Conservation (phyloP, 1,140 invertebrate genomes). For the Euura saliciscinereae region DNA sequence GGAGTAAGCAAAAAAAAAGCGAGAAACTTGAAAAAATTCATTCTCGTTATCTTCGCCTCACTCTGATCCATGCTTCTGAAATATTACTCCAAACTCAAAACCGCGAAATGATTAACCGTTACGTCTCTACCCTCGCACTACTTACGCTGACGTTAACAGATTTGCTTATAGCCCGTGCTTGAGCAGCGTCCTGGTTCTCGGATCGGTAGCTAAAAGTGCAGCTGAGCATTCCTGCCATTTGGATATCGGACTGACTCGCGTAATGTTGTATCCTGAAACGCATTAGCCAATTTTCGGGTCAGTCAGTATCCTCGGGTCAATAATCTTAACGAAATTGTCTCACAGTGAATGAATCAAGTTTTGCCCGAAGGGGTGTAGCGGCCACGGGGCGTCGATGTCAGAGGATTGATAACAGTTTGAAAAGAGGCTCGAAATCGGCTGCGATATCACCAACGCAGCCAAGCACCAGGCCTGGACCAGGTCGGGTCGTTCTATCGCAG, state of each 20-base stretch:
- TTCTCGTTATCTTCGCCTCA: too few species aligned
- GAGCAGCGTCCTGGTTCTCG: slow-evolving; percentile 46
- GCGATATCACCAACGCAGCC: slow-evolving; percentile 72
- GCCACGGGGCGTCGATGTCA: slow-evolving; percentile 75
- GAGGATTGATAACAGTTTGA: slow-evolving; percentile 43
- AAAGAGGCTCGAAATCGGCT: slow-evolving; percentile 45
- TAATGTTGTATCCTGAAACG: slow-evolving; percentile 76
- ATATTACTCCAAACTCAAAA: too few species aligned
- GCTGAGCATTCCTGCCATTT: slow-evolving; percentile 91
- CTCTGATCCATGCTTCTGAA: too few species aligned
- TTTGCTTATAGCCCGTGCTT: slow-evolving; percentile 52
- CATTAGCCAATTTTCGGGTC: slow-evolving; percentile 28
- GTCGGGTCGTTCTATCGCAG: slow-evolving; percentile 76
- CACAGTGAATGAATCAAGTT: slow-evolving; percentile 84
- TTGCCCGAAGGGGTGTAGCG: slow-evolving; percentile 84
- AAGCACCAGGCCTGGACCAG: slow-evolving; percentile 86
- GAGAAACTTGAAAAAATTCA: not conserved
- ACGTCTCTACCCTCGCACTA: slow-evolving; percentile 23
- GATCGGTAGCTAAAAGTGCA: slow-evolving; percentile 77
- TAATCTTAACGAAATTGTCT: slow-evolving; percentile 47
- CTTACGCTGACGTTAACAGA: slow-evolving; percentile 62
- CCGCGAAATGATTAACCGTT: not conserved
- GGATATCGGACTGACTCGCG: slow-evolving; percentile 81
- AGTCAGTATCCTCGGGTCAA: not conserved
- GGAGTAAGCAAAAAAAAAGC: not conserved